Base-by-base conservation (phyloP, 2,888 invertebrate species). In the Cephus spinipes region DNA sequence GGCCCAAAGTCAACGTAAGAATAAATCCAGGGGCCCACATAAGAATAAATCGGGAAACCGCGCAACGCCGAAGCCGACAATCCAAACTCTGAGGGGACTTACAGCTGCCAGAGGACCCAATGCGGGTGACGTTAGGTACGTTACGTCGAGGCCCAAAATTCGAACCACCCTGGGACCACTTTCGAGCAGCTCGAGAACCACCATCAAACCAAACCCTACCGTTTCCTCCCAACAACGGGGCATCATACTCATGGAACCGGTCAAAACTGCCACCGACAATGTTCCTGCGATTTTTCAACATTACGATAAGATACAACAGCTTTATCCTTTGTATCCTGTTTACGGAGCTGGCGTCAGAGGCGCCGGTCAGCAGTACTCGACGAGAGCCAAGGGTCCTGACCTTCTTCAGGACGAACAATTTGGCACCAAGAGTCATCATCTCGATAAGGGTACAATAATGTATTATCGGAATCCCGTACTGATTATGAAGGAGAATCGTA, bases 261-360 rank as follows among this genome's bases (percentile, higher is more conserved):
- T 90, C 6, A 90, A 91, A 81, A 85, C 90, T n/a, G 87, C 88
- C 40, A 88, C 89, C 76, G 89, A 89, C 81, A 94, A 95, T 89
- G 95, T 95, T 91, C 95, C 95, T 32, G 94, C 94, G 85, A 93
- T 95, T 78, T 96, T 95, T 91, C 95, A 95, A 90, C 94, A 95
- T 86, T 96, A 96, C 90, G 94, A 95, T 83, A 96, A 95, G 92
- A 95, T 95, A 83, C 95, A 96, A 90, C 94, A 95, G 86, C 95
- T 96, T 84, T 96, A 96, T 90, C 96, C 96, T 4, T 79, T 89
- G 34, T 90, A 89, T 80, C 90, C 90, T 31, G 86, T 90, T 71
- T 90, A 89, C 78, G 55, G 55, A 55, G 87, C 87, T n/a, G 90
- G 90, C 0, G 88, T 88, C 3, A 83, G 90, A 12, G 90, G 90